Conservation (phyloP, 2,888 invertebrate species). For the Chaitophorus viminalis region DNA sequence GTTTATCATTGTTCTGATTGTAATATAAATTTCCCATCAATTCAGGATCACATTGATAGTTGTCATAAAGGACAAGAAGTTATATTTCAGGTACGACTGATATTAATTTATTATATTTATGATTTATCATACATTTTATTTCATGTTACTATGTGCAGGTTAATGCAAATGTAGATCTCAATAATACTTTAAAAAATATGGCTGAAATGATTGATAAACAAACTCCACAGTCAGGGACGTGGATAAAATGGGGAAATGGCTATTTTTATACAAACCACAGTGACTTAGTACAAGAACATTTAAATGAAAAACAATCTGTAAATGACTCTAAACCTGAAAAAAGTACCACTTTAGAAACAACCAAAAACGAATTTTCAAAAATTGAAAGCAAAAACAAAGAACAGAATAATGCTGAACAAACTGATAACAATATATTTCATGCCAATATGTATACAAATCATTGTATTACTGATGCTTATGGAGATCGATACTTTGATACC, state of each 20-base stretch:
- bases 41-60: conserved; percentile 43
- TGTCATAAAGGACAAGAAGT: conserved; percentile 57
- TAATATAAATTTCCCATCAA: conserved; percentile 50
- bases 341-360: neutral
- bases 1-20: conserved; percentile 53
- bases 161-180: conserved; percentile 10
- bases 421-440: neutral
- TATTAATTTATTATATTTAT: neutral
- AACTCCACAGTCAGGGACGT: conserved; percentile 8
- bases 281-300: conserved; percentile 24
- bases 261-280: conserved; percentile 43
- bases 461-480: conserved; percentile 53
- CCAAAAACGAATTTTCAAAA: neutral
- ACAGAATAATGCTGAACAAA: neutral
- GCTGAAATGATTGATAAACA: conserved; percentile 2
- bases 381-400: neutral
- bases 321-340: neutral
- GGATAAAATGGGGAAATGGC: conserved; percentile 55
- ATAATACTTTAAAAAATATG: neutral
- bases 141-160: conserved; percentile 7
- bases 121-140: neutral
- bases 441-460: conserved; percentile 35
- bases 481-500: conserved; percentile 47
- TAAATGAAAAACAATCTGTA: neutral
- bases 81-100: conserved; percentile 35